Percentiles rank a stretch among this genome's conserved stretches.
Evolutionary conservation across 2,797 vertebrate species (phyloP).

Genomic region (Pantherophis alleghaniensis): DNA sequence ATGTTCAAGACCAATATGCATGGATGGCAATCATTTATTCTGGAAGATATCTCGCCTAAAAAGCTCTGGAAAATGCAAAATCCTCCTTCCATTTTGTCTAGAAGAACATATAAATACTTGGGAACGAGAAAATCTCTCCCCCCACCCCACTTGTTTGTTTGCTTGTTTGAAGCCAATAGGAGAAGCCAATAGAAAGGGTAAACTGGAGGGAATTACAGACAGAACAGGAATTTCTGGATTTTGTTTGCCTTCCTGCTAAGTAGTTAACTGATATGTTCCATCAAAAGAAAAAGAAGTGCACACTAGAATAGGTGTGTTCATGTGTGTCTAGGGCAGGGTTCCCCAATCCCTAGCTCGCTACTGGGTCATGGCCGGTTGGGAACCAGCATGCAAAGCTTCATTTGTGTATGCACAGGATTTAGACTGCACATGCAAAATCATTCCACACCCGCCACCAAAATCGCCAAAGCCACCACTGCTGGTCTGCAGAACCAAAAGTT

Average conservation of each 20-base stretch:
- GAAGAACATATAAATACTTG: not conserved
- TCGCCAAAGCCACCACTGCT: too few relatives aligned
- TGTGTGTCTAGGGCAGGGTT: not conserved
- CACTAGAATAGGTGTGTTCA: not conserved
- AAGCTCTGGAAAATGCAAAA: not conserved
- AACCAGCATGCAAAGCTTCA: too few relatives aligned
- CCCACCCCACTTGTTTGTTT: not conserved
- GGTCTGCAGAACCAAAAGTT: too few relatives aligned
- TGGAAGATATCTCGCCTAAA: not conserved
- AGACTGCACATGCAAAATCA: too few relatives aligned
- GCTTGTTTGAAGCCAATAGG: not conserved
- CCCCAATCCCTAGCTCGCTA: too few relatives aligned
- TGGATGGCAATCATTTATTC: slow-evolving; percentile 10
- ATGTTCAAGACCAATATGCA: slow-evolving; percentile 18
- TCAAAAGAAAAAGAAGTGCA: not conserved
- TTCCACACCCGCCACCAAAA: too few relatives aligned
- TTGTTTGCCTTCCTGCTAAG: not conserved
- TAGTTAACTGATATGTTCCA: not conserved
- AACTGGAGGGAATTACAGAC: not conserved
- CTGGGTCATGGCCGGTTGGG: too few relatives aligned
- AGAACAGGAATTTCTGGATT: not conserved
- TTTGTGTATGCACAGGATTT: too few relatives aligned
- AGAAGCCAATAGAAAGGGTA: not conserved
- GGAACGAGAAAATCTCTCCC: not conserved
- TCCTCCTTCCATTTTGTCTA: not conserved